Percentiles rank a stretch among this genome's conserved stretches.
Conservation (phyloP, 2,113 vertebrate genomes). For the Piprites chloris region DNA sequence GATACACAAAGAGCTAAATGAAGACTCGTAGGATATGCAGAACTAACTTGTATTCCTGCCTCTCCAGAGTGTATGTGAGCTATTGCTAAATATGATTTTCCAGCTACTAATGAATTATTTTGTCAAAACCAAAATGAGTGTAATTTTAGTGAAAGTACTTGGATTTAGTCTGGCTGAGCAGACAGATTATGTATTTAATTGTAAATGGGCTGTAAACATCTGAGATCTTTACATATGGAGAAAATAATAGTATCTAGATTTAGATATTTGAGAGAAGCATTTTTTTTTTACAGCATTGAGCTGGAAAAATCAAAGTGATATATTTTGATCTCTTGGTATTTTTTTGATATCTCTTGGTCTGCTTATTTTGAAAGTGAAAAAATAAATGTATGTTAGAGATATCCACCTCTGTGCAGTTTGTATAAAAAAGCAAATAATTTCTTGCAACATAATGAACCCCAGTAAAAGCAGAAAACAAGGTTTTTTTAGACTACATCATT, state of each 20-base stretch:
- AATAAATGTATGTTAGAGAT: background rate
- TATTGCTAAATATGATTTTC: background rate
- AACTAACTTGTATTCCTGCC: background rate
- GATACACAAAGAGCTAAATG: constrained; percentile 25
- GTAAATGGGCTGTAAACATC: background rate
- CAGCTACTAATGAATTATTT: constrained; percentile 3
- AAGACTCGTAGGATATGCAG: background rate
- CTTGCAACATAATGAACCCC: background rate
- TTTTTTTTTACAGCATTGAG: background rate
- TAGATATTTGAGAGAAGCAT: background rate
- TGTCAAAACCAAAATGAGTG: background rate
- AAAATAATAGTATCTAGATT: background rate
- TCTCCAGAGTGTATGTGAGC: background rate
- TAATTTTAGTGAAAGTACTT: background rate
- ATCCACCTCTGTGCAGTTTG: background rate
- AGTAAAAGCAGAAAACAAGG: background rate
- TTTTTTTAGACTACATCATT: background rate
- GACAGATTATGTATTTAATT: background rate
- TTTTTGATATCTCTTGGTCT: background rate
- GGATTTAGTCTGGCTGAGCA: background rate
- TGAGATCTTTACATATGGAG: background rate
- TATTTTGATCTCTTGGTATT: background rate
- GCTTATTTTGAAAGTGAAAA: background rate
- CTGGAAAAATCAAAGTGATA: background rate
- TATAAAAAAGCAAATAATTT: background rate